phyloP scores from a whole-genome alignment of 2,888 invertebrate species.

The Ctena decussata region DNA sequence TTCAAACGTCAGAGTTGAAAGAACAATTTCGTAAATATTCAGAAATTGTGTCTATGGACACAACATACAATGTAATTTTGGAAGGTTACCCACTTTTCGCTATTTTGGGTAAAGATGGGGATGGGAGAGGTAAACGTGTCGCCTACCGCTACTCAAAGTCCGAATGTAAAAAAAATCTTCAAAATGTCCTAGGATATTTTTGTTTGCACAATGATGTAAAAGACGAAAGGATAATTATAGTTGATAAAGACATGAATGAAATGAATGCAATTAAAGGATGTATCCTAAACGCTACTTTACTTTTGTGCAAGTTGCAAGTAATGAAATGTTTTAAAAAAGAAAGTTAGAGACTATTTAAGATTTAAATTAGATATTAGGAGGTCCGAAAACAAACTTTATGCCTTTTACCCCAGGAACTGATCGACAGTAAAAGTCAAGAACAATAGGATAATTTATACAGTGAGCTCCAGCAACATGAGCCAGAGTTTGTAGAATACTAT shows the following conservation, averaged over 20 bases:
- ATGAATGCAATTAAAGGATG: background rate
- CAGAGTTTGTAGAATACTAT: background rate
- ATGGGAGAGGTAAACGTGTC: background rate
- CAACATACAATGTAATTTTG: background rate
- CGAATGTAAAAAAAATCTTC: background rate
- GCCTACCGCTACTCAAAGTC: background rate
- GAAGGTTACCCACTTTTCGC: background rate
- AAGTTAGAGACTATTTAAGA: too few species aligned
- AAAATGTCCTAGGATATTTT: background rate
- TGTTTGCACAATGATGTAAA: background rate
- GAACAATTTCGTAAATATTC: background rate
- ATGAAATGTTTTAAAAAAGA: background rate
- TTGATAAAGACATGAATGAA: conserved; percentile 8
- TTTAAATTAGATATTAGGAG: background rate
- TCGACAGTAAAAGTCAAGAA: background rate
- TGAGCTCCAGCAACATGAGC: background rate
- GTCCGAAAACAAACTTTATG: background rate
- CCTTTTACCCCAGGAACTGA: background rate
- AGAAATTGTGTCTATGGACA: conserved; percentile 7
- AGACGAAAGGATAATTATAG: background rate
- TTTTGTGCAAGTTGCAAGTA: conserved; percentile 9
- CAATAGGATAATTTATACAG: background rate
- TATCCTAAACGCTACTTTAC: background rate
- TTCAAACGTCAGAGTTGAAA: background rate
- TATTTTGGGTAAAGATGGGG: background rate